These are phyloP conservation scores for Alloplasta piceator DNA, from an alignment of 2,888 invertebrate genomes.

Conservation along the genomic window DNA sequence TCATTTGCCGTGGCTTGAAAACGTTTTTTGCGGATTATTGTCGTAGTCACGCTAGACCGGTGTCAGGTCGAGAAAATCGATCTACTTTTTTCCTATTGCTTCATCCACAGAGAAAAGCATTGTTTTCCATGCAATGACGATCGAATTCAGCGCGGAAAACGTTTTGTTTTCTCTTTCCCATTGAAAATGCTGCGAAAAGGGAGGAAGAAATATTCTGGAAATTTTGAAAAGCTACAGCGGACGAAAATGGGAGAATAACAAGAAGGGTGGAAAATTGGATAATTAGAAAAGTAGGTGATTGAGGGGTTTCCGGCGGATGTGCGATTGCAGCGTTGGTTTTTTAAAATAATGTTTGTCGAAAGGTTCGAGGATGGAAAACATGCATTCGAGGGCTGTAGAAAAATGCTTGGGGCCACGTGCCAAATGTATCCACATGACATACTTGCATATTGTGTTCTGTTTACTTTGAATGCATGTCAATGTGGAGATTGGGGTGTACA, in stretches of 20 bases:
- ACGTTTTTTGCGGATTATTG: background rate
- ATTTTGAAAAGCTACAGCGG: background rate
- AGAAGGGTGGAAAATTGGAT: background rate
- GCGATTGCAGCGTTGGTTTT: background rate
- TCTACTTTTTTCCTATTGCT: background rate
- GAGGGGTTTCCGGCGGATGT: too few species aligned
- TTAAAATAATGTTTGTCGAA: background rate
- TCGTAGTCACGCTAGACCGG: background rate
- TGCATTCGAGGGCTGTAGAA: background rate
- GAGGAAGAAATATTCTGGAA: background rate
- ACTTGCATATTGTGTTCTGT: slow-evolving; percentile 43
- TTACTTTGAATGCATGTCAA: background rate
- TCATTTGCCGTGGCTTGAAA: background rate
- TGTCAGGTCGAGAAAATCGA: background rate
- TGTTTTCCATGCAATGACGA: too few species aligned
- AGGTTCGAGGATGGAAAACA: background rate
- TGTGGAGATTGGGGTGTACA: background rate
- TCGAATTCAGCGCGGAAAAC: too few species aligned
- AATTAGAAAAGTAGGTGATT: background rate
- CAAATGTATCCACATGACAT: slow-evolving; percentile 52
- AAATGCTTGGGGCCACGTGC: slow-evolving; percentile 53
- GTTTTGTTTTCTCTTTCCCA: too few species aligned
- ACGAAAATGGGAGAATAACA: background rate
- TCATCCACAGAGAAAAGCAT: background rate
- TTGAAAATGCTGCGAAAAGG: background rate